Evolutionary conservation across 2,888 invertebrate species (phyloP).

Genomic region (Papilio elwesi): DNA sequence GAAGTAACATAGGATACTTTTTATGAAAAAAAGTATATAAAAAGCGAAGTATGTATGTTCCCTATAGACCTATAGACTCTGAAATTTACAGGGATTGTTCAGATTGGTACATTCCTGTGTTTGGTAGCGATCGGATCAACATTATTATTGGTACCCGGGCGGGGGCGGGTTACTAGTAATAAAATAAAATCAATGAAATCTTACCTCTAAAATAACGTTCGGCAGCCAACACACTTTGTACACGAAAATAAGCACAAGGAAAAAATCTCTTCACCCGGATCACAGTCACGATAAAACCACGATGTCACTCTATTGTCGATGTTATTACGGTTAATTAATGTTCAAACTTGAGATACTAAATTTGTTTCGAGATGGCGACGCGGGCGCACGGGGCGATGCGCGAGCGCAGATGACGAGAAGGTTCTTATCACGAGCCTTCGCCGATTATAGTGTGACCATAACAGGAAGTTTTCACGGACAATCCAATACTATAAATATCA

Average conservation of each 20-base stretch:
- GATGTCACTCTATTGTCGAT: constrained; percentile 43
- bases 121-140: too few relatives aligned
- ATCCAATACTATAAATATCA: background rate
- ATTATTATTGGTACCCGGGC: too few relatives aligned
- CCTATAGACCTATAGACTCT: too few relatives aligned
- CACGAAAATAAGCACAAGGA: constrained; percentile 27
- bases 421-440: constrained; percentile 69
- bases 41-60: too few relatives aligned
- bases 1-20: too few relatives aligned
- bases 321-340: constrained; percentile 42
- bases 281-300: constrained; percentile 34
- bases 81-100: too few relatives aligned
- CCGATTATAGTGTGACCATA: constrained; percentile 46
- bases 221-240: constrained; percentile 1
- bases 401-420: constrained; percentile 66
- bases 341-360: constrained; percentile 9
- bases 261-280: constrained; percentile 16
- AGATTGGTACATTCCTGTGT: too few relatives aligned
- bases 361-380: constrained; percentile 47
- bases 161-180: too few relatives aligned
- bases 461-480: constrained; percentile 31
- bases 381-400: constrained; percentile 71
- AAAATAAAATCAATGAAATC: constrained; percentile 5
- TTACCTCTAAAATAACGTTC: constrained; percentile 25
- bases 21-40: too few relatives aligned